Base-by-base conservation (phyloP, 2,888 invertebrate species). In the Chloroclystis v-ata region DNA sequence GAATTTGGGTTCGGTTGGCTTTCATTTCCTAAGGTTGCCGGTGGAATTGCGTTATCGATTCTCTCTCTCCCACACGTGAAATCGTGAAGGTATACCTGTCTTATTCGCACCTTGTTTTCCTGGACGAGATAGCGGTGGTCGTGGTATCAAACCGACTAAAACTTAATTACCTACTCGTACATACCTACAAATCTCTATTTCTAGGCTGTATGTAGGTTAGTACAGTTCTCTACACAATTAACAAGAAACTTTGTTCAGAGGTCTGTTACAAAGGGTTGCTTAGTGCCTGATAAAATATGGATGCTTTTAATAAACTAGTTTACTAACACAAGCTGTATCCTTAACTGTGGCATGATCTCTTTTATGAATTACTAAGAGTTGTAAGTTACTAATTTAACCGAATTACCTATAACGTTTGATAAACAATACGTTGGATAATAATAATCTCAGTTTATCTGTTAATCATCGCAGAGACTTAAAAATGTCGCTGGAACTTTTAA, bases 1-100 rank as follows among this genome's bases (percentile, higher is more conserved):
- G 73, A 77, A 78, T 78, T 78, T 76, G 70, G 73, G 75, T 78
- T 77, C 67, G 68, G 69, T 63, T 70, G 67, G 69, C 70, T 75
- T 76, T 73, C 75, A 76, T 78, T 77, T 73, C 74, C 74, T 75
- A 72, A 75, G 70, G 72, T 75, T 65, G 58, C 60, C 67, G 65
- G 50, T 56, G 57, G 75, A 72, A 74, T 75, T 77, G 72, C 54
- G 59, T 56, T 52, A 47, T 44, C 45, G 50, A 51, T 54, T 43
- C 44, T 63, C 67, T 49, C 61, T 47, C 52, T 67, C 57, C 38
- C 60, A 52, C 67, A 37, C 40, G 14, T 43, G 28, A 29, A 33
- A 55, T 37, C 20, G 12, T 28, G 7, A 16, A 32, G 28, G 28
- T 40, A 20, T 37, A 25, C 37, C 55, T 37, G 16, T 56, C 60